Evolutionary conservation across 2,888 invertebrate species (phyloP), one percentile per base, ranked within the genome.

Genomic region (Callinectes sapidus): DNA sequence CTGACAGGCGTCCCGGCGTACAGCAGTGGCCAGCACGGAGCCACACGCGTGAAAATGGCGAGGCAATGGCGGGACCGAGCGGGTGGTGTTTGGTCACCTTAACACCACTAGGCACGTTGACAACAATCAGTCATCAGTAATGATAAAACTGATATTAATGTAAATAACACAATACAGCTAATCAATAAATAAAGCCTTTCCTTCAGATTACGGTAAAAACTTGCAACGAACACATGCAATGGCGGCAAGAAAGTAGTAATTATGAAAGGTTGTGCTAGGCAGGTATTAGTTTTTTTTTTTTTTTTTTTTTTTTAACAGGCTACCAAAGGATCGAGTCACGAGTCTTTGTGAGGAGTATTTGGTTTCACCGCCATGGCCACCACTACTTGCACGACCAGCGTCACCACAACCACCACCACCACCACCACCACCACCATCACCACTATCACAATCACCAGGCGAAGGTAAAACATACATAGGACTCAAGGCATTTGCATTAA

Each of bases 321-420:
- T 71, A 71, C 81, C 35, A 81, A 35, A 81, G 35, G 32, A 81
- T 81, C 81, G 81, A 81, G 81, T 81, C 81, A 81, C 81, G 81
- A 35, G 81, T 81, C 35, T 81, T 81, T 35, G 81, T 81, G 81
- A 81, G n/a, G 81, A 81, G 81, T 81, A 14, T 81, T 81, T 32
- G 81, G 35, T 81, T 81, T 81, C 81, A 81, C 35, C 81, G 16
- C 81, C 81, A 35, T n/a, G 35, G 14, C 81, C 81, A 35, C 81
- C 81, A 35, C 71, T 28, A 28, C 71, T 28, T n/a, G 13, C 71
- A 77, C 71, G 23, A 61, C 61, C 61, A 61, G 18, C 61, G 61
- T 61, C 61, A 55, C 18, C 55, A 6, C 61, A 18, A 61, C 23
- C 28, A 77, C 71, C 71, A 77, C 71, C 71, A 77, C 71, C 71